Conservation (phyloP, 1,140 invertebrate species). For the Megathymus violae region DNA sequence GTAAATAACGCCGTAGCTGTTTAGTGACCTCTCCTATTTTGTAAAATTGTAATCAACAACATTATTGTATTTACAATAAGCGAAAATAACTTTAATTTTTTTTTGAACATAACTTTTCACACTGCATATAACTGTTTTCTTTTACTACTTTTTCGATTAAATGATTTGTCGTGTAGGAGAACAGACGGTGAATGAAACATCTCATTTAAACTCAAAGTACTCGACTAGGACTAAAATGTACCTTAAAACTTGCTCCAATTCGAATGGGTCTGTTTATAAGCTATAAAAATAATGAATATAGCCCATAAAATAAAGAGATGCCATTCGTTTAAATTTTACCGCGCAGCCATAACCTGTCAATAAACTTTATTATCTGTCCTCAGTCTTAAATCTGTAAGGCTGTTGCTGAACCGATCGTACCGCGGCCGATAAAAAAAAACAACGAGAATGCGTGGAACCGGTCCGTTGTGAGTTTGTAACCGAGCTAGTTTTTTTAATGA, state of each 20-base stretch:
- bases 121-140: too few relatives aligned
- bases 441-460: constrained; percentile 44
- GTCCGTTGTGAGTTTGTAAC: constrained; percentile 41
- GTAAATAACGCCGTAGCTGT: constrained; percentile 12
- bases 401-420: constrained; percentile 29
- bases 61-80: too few relatives aligned
- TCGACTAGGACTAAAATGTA: neutral
- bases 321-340: constrained; percentile 23
- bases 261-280: neutral
- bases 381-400: constrained; percentile 37
- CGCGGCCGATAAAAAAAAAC: constrained; percentile 39
- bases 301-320: constrained; percentile 17
- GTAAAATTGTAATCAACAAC: constrained; percentile 6
- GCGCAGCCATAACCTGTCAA: constrained; percentile 14
- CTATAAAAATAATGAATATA: constrained; percentile 5
- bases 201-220: too few relatives aligned
- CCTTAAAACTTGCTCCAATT: neutral
- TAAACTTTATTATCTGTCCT: constrained; percentile 32
- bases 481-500: constrained; percentile 72
- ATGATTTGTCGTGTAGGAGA: too few relatives aligned
- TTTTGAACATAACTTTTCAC: too few relatives aligned
- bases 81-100: too few relatives aligned
- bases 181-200: too few relatives aligned
- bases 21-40: neutral
- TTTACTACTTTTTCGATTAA: too few relatives aligned